Conservation (phyloP, 2,888 invertebrate species). For the Tethea ocularis region DNA sequence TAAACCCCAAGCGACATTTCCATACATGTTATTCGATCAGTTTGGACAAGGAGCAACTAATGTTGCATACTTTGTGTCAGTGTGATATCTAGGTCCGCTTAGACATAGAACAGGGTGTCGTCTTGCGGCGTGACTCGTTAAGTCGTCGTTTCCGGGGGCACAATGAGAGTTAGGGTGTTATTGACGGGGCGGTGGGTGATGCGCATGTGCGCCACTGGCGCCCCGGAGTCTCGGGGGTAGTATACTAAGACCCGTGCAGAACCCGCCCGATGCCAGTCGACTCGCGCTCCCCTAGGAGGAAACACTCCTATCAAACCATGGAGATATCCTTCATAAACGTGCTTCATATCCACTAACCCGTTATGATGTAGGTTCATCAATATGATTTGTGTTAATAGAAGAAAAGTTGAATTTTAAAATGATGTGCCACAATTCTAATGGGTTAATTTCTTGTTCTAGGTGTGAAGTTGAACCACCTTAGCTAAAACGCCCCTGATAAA, state of each 20-base stretch:
- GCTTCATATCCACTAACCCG: slow-evolving; percentile 31
- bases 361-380: slow-evolving; percentile 51
- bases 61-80: slow-evolving; percentile 25
- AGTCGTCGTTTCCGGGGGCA: slow-evolving; percentile 77
- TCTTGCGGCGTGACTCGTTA: slow-evolving; percentile 76
- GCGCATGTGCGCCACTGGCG: slow-evolving; percentile 79
- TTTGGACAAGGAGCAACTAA: slow-evolving; percentile 12
- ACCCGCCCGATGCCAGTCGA: slow-evolving; percentile 67
- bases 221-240: slow-evolving; percentile 75
- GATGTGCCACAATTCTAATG: slow-evolving; percentile 35
- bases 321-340: slow-evolving; percentile 44
- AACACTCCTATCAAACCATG: slow-evolving; percentile 45
- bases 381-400: slow-evolving; percentile 8
- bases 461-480: slow-evolving; percentile 44
- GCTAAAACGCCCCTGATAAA: slow-evolving; percentile 44
- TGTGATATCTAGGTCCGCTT: slow-evolving; percentile 40
- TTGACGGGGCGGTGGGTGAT: slow-evolving; percentile 67
- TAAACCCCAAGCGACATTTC: slow-evolving; percentile 6
- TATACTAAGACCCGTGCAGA: slow-evolving; percentile 68
- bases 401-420: neutral
- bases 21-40: slow-evolving; percentile 5
- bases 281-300: slow-evolving; percentile 54
- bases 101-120: slow-evolving; percentile 56
- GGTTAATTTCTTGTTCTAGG: slow-evolving; percentile 63
- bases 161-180: slow-evolving; percentile 76